phyloP scores from a whole-genome alignment of 2,113 vertebrate genomes.

The Zosterops borbonicus region DNA sequence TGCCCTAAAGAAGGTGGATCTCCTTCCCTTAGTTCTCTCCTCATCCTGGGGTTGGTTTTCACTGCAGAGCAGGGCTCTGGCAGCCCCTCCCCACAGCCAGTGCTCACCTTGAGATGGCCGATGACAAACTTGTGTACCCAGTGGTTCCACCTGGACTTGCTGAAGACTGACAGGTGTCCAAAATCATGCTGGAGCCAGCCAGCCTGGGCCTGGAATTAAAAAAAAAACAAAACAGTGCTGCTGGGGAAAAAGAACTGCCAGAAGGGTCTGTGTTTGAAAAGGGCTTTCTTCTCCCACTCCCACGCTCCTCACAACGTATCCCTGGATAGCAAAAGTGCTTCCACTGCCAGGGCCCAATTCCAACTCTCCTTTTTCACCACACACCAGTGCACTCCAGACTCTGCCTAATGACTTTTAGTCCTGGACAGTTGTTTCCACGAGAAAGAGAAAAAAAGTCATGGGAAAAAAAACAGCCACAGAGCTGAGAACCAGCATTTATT shows the following conservation, averaged over 20 bases:
- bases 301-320: background rate
- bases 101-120: conserved; percentile 81
- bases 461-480: background rate
- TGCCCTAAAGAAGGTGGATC: background rate
- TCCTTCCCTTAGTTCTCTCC: background rate
- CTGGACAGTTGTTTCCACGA: background rate
- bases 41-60: background rate
- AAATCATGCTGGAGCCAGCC: conserved; percentile 87
- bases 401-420: background rate
- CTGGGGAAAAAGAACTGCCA: background rate
- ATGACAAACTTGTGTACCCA: conserved; percentile 81
- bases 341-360: background rate
- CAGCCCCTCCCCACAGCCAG: background rate
- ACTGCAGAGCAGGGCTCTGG: background rate
- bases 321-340: background rate
- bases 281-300: background rate
- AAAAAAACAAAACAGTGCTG: background rate
- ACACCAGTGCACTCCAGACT: background rate
- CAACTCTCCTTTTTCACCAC: background rate
- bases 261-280: background rate
- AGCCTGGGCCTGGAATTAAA: conserved; percentile 73
- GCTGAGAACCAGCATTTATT: conserved; percentile 19
- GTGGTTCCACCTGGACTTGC: conserved; percentile 80
- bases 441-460: background rate
- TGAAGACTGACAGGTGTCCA: conserved; percentile 82